Conservation (phyloP, 2,797 vertebrate genomes). For the Clamator glandarius region DNA sequence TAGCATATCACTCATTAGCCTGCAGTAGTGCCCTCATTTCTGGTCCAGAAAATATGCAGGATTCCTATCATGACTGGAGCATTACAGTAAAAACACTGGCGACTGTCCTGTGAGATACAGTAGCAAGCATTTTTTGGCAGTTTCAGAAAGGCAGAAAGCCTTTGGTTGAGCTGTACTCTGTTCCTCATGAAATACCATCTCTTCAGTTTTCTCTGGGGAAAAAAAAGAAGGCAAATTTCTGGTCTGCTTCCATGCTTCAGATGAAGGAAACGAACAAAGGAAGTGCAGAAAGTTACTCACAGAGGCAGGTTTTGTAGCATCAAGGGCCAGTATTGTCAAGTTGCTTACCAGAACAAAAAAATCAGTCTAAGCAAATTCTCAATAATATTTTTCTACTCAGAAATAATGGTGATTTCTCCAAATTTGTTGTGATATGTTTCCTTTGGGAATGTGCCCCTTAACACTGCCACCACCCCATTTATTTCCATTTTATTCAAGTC, state of each 20-base stretch:
- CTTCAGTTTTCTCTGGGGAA: not conserved
- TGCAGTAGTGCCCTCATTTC: not conserved
- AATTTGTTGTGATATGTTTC: not conserved
- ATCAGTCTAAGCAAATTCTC: not conserved
- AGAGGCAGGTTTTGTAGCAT: not conserved
- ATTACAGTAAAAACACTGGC: not conserved
- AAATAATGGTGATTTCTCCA: not conserved
- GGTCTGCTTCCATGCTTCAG: not conserved
- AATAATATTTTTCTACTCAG: not conserved
- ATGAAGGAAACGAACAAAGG: not conserved
- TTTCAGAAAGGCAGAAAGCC: not conserved
- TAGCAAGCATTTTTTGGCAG: not conserved
- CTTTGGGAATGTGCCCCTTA: not conserved
- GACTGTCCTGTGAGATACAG: not conserved
- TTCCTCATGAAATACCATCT: not conserved
- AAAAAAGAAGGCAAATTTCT: not conserved
- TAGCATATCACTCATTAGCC: not conserved
- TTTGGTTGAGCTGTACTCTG: not conserved
- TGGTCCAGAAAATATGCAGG: not conserved
- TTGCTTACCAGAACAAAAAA: not conserved
- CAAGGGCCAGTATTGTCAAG: not conserved
- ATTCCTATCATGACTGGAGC: not conserved
- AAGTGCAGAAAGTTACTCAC: rapidly evolving
- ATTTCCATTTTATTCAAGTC: not conserved
- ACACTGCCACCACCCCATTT: not conserved